Evolutionary conservation across 2,888 invertebrate genomes (phyloP), one percentile per base, ranked within the genome.

Genomic region (Neoitamus cyanurus): DNA sequence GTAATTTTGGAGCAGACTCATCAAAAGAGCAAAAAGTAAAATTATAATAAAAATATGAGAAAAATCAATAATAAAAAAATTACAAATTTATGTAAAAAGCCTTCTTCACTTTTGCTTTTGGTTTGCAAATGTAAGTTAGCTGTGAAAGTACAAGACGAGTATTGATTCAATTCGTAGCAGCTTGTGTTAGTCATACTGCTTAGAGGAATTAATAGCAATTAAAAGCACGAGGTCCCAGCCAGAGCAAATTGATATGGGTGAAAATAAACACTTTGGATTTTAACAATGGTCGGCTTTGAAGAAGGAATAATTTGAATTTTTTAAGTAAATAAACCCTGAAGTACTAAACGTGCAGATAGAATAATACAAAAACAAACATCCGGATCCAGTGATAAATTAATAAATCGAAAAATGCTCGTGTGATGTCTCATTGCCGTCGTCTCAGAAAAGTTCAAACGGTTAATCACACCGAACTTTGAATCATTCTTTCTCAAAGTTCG

Each of bases 401-500:
- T 25, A 58, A 58, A 58, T 58, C 25, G 25, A 58, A 25, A 58
- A 58, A 58, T 58, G 25, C 25, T 58, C 20, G 58, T 15, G 20
- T 20, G 58, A 58, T 58, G 58, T 58, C 58, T 58, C 58, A 58
- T 42, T 42, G 42, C 42, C 42, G 42, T 58, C 58, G n/a, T 58
- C 15, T 20, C 58, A 58, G 58, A 58, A 58, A 58, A 58, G 58
- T 58, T 58, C 58, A 58, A n/a, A 58, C 58, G 58, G 58, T 58
- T 58, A 58, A 20, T 58, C 58, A 58, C 58, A 58, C 58, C 58
- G 58, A 58, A 58, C 58, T 58, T 58, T 58, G 58, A 58, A 58
- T 58, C 58, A 58, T 58, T 58, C 58, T 58, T n/a, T 9, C 9
- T 7, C 58, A 25, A 58, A 58, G 11, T 58, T 58, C 58, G 58